Conservation (phyloP, 2,888 invertebrate genomes). For the Yponomeuta cagnagella region DNA sequence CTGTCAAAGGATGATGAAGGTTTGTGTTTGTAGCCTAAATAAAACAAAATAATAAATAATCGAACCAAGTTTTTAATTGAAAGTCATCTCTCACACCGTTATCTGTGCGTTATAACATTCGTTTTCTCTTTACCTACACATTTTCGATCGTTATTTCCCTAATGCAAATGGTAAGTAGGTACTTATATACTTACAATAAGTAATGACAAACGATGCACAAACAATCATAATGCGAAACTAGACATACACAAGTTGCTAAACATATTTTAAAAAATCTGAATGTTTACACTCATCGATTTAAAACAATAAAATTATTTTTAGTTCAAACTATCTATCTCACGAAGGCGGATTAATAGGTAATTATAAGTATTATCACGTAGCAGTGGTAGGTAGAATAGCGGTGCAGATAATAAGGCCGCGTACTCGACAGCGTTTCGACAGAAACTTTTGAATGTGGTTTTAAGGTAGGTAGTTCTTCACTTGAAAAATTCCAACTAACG, state of each 20-base stretch:
- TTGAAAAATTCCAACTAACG: no score
- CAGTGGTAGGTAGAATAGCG: no score
- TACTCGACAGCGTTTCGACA: no score
- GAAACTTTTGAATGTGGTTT: no score
- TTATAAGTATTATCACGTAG: neutral
- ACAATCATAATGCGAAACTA: constrained; percentile 5
- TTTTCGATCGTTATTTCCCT: neutral
- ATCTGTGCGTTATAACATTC: constrained; percentile 2
- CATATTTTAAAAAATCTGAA: constrained; percentile 5
- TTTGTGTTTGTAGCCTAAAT: constrained; percentile 6
- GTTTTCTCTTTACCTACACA: neutral
- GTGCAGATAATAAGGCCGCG: no score
- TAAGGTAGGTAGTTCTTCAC: no score
- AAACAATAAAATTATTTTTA: neutral
- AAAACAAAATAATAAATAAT: neutral
- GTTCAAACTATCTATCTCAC: neutral
- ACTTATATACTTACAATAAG: neutral
- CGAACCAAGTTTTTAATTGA: constrained; percentile 1
- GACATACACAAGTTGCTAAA: neutral
- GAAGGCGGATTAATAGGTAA: neutral
- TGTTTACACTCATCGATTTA: constrained; percentile 10
- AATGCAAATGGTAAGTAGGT: neutral
- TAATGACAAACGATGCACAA: constrained; percentile 6
- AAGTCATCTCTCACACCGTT: constrained; percentile 2
- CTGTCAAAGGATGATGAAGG: neutral